A percentile compares a stretch with the other conserved stretches of the same genome.
Evolutionary conservation across 2,113 vertebrate species (phyloP).

Genomic region (Colinus virginianus): DNA sequence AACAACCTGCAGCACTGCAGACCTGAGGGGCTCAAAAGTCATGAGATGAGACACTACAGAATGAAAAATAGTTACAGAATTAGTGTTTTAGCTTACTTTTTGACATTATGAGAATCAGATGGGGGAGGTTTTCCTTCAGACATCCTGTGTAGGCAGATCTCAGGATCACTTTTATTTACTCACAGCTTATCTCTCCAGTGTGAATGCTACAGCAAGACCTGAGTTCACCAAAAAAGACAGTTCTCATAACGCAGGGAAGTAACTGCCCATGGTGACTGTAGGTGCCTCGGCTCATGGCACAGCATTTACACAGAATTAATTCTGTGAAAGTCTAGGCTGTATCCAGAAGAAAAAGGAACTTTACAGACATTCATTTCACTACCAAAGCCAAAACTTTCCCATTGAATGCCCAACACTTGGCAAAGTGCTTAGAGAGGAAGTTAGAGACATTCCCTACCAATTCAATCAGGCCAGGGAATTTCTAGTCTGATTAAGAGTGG

Average conservation of each 20-base stretch:
- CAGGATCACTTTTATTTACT: neutral
- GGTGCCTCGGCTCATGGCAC: neutral
- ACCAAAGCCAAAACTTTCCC: neutral
- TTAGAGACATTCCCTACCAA: neutral
- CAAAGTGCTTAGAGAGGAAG: neutral
- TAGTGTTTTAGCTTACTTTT: neutral
- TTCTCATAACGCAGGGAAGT: neutral
- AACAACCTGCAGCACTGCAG: accelerated
- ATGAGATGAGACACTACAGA: neutral
- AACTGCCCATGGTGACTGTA: neutral
- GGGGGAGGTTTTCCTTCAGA: neutral
- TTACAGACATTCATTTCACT: accelerated
- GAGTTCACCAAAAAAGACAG: neutral
- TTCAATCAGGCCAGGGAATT: neutral
- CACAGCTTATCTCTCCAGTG: neutral
- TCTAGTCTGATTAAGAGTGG: neutral
- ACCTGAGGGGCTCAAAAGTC: neutral
- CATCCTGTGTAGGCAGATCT: neutral
- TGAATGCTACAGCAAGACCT: accelerated
- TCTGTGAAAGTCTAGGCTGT: neutral
- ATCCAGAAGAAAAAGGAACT: neutral
- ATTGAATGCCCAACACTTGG: neutral
- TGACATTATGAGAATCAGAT: neutral
- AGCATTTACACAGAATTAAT: neutral
- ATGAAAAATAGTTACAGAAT: neutral